These are phyloP conservation scores for Agrotis ipsilon DNA, from an alignment of 2,888 invertebrate genomes.

Conservation along the genomic window DNA sequence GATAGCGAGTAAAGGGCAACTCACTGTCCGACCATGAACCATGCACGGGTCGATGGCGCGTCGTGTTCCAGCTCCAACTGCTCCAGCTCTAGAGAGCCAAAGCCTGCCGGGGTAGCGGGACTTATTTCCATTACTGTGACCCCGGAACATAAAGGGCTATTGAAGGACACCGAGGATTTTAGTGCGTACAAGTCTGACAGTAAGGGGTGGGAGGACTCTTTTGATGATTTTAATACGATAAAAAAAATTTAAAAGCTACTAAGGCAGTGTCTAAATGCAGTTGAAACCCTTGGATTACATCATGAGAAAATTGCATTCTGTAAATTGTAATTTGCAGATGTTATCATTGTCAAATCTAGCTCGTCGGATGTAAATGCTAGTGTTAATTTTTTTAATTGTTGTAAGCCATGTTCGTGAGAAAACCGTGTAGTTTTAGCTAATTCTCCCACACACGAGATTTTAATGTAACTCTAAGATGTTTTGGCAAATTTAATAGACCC, in stretches of 20 bases:
- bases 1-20: too few relatives aligned
- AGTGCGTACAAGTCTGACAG: too few relatives aligned
- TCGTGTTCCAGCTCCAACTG: too few relatives aligned
- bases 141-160: too few relatives aligned
- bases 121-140: too few relatives aligned
- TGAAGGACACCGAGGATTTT: too few relatives aligned
- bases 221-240: too few relatives aligned
- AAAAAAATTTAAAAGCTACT: too few relatives aligned
- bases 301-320: background rate
- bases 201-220: background rate
- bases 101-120: too few relatives aligned
- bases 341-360: constrained; percentile 9
- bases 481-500: background rate
- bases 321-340: background rate
- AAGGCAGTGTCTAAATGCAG: background rate
- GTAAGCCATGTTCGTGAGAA: constrained; percentile 28
- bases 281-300: background rate
- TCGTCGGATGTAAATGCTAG: constrained; percentile 7
- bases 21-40: too few relatives aligned
- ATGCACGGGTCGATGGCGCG: too few relatives aligned
- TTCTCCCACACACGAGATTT: constrained; percentile 29
- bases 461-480: background rate
- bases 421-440: constrained; percentile 4
- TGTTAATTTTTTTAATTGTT: constrained; percentile 32
- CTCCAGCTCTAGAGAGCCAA: too few relatives aligned